Base-by-base conservation (phyloP, 2,797 vertebrate genomes). In the Helostoma temminkii region DNA sequence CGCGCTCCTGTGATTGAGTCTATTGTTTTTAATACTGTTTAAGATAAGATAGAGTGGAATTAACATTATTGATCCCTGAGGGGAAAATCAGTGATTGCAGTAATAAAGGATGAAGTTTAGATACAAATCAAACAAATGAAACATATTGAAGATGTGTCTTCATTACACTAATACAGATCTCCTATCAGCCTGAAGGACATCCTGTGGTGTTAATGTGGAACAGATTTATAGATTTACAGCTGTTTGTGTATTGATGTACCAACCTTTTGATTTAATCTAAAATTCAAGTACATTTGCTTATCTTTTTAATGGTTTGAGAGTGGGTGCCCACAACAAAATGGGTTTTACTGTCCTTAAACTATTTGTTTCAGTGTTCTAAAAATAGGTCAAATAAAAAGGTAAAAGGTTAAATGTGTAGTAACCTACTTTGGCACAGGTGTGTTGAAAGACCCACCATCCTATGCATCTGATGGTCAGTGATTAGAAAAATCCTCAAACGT, bases 11-110 rank as follows among this genome's bases (percentile, higher is more conserved):
- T 53, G 16, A 65, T 49, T 52, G 16, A 15, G 55, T 69, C 28
- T 66, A 19, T 66, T 47, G 50, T 62, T 19, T 18, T 60, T 64
- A 59, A 74, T 55, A 28, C 76, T 11, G 53, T 65, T 49, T 48
- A 52, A 76, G 60, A 86, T 73, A 54, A 83, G 72, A 74, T 79
- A 63, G 84, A 71, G 66, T 34, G 18, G 72, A 75, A 83, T 88
- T 70, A 76, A 57, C 79, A 79, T 80, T 78, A 89, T 84, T 85
- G 76, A 85, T 77, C 70, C 74, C 78, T 8, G 45, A 64, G 65
- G 83, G 70, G 72, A 59, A 77, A 72, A 14, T 2, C 21, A 50
- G 39, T 56, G 60, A 47, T 68, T 72, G 50, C 63, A 45, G 66
- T 59, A 48, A 66, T 59, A 60, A 77, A 49, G 34, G 72, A 14